phyloP scores from a whole-genome alignment of 2,888 invertebrate genomes.

The Automeris io region DNA sequence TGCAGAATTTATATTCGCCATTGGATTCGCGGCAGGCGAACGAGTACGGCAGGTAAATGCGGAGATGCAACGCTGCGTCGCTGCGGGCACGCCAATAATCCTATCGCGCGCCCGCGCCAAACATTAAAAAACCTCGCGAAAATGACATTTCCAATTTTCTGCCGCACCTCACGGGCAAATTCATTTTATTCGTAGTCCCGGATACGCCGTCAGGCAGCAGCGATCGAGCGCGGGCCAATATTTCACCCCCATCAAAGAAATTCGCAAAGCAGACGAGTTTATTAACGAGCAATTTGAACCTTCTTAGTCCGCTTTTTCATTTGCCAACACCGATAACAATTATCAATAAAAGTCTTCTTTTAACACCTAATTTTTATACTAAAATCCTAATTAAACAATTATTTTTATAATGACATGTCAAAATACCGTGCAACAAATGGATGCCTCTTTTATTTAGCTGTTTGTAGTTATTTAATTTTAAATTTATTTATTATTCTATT shows the following conservation, averaged over 20 bases:
- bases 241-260: constrained; percentile 57
- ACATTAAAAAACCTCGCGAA: constrained; percentile 71
- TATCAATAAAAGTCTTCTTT: no score
- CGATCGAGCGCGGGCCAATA: constrained; percentile 6
- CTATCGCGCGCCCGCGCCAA: constrained; percentile 57
- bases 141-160: constrained; percentile 79
- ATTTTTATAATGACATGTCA: no score
- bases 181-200: constrained; percentile 72
- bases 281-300: constrained; percentile 65
- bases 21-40: constrained; percentile 49
- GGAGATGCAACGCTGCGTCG: constrained; percentile 35
- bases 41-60: constrained; percentile 45
- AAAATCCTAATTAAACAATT: no score
- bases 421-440: no score
- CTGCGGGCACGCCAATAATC: constrained; percentile 53
- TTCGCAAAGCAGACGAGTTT: constrained; percentile 49
- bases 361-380: no score
- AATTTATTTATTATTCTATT: no score
- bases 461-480: no score
- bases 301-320: no score
- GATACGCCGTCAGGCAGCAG: constrained; percentile 56
- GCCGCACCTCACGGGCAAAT: constrained; percentile 68
- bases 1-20: constrained; percentile 34
- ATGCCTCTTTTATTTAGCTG: no score
- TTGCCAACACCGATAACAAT: no score